Percentiles rank a stretch among this genome's conserved stretches.
Conservation (phyloP, 2,888 invertebrate species). For the Drosophila neonasuta region DNA sequence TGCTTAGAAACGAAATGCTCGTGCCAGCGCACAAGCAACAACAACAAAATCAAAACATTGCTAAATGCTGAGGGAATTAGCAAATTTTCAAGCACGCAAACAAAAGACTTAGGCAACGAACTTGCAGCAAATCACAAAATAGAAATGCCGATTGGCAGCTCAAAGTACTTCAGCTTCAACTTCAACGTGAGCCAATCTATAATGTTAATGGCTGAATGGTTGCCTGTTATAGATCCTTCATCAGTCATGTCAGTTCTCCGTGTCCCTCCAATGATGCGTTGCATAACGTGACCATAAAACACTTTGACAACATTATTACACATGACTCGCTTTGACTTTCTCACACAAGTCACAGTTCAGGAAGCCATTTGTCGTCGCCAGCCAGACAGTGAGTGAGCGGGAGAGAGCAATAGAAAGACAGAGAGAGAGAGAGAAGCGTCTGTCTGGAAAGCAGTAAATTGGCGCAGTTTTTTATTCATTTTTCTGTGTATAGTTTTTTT, state of each 20-base stretch:
- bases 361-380: constrained; percentile 65
- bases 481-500: neutral
- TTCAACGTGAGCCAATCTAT: neutral
- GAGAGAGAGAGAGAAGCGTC: constrained; percentile 25
- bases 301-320: constrained; percentile 70
- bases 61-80: constrained; percentile 66
- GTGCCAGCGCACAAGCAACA: constrained; percentile 30
- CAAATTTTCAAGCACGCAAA: constrained; percentile 56
- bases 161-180: neutral
- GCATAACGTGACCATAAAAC: constrained; percentile 71
- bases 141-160: constrained; percentile 27
- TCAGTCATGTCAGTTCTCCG: neutral
- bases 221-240: constrained; percentile 14
- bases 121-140: constrained; percentile 30
- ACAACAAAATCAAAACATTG: constrained; percentile 26
- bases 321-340: constrained; percentile 63
- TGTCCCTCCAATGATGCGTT: constrained; percentile 41
- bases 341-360: constrained; percentile 74
- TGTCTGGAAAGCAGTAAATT: constrained; percentile 60
- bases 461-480: constrained; percentile 39
- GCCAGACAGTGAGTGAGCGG: neutral
- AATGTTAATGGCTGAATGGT: constrained; percentile 1
- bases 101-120: constrained; percentile 63
- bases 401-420: constrained; percentile 6
- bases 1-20: constrained; percentile 25